Evolutionary conservation across 2,113 vertebrate species (phyloP).

Genomic region (Callipepla californica): DNA sequence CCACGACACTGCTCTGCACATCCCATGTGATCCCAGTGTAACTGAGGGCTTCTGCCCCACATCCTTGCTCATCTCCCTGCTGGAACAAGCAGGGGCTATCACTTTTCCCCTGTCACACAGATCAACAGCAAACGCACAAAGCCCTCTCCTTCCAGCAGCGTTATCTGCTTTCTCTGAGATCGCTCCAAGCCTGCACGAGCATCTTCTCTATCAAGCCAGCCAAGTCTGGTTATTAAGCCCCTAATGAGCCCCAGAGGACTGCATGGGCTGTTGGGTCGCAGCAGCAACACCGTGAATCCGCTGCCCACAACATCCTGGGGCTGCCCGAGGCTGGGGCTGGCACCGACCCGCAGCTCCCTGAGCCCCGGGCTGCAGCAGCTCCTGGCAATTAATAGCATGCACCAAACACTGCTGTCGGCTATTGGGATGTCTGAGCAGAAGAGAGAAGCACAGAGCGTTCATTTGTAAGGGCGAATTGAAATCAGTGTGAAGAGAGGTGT

Average conservation of each 20-base stretch:
- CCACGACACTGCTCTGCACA: rapidly evolving
- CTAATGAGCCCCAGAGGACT: constrained; percentile 41
- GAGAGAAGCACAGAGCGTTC: not conserved
- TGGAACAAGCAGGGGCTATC: not conserved
- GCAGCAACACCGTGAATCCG: not conserved
- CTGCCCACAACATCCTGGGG: not conserved
- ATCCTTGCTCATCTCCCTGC: not conserved
- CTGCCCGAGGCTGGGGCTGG: not conserved
- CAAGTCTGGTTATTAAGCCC: constrained; percentile 30
- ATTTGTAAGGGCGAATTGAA: not conserved
- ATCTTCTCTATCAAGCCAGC: constrained; percentile 26
- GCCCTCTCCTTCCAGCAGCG: not conserved
- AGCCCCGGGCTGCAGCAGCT: not conserved
- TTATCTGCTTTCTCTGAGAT: constrained; percentile 27
- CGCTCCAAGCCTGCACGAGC: not conserved
- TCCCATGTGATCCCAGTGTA: not conserved
- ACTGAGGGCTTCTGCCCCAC: not conserved
- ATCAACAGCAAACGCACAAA: constrained; percentile 19
- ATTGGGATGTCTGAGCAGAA: not conserved
- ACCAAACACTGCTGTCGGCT: not conserved
- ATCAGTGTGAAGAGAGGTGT: not conserved
- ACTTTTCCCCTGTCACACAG: not conserved
- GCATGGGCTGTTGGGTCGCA: constrained; percentile 22
- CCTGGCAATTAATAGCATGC: not conserved
- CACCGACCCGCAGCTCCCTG: not conserved